Percentiles rank a stretch among this genome's conserved stretches.
phyloP scores from a whole-genome alignment of 2,888 invertebrate genomes.

The Cotesia congregata region DNA sequence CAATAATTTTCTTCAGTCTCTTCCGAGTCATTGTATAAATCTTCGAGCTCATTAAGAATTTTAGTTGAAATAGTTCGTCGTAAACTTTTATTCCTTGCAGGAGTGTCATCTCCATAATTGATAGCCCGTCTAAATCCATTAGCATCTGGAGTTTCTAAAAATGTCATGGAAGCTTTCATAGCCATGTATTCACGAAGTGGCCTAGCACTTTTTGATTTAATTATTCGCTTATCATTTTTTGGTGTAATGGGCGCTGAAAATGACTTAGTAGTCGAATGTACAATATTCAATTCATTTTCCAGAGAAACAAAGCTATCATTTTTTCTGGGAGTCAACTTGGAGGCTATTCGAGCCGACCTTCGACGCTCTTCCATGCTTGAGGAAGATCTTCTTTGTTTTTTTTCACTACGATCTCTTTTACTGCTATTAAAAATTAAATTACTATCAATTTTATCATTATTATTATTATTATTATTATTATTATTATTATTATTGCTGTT shows the following conservation, averaged over 20 bases:
- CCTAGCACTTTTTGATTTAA: slow-evolving; percentile 19
- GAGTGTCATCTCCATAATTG: slow-evolving; percentile 2
- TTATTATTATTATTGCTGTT: neutral
- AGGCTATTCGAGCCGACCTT: slow-evolving; percentile 17
- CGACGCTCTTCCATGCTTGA: neutral
- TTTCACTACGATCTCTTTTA: neutral
- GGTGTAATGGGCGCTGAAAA: slow-evolving; percentile 4
- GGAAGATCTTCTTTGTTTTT: neutral
- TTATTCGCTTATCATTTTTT: neutral
- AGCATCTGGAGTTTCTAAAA: slow-evolving; percentile 36
- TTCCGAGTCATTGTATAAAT: slow-evolving; percentile 29
- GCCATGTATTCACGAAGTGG: slow-evolving; percentile 34
- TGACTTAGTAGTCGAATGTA: slow-evolving; percentile 1
- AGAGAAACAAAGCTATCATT: slow-evolving; percentile 19
- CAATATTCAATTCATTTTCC: slow-evolving; percentile 14
- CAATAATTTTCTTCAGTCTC: neutral
- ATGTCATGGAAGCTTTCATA: slow-evolving; percentile 34
- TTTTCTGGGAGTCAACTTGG: neutral
- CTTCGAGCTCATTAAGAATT: slow-evolving; percentile 34
- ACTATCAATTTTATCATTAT: too few species aligned
- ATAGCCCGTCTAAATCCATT: slow-evolving; percentile 5
- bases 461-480: neutral
- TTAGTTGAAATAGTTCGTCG: slow-evolving; percentile 31
- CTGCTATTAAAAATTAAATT: too few species aligned
- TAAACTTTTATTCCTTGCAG: slow-evolving; percentile 19